Evolutionary conservation across 2,888 invertebrate species (phyloP).

Genomic region (Drosophila vallismaia): DNA sequence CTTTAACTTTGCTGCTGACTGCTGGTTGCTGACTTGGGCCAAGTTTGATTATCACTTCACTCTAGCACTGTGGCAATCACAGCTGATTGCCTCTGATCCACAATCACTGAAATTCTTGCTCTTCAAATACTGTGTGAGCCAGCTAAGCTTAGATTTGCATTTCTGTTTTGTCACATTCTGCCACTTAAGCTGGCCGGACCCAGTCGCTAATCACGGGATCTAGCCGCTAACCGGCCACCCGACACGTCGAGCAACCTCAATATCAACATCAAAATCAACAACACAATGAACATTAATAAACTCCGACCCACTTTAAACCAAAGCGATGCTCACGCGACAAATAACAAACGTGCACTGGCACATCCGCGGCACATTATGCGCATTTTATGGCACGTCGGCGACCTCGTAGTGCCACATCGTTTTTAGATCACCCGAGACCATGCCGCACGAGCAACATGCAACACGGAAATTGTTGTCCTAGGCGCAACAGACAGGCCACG

Average conservation of each 20-base stretch:
- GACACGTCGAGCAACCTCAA: slow-evolving; percentile 6
- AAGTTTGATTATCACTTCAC: slow-evolving; percentile 64
- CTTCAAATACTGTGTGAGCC: neutral
- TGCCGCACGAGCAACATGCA: slow-evolving; percentile 57
- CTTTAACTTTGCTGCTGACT: slow-evolving; percentile 9
- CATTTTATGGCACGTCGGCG: slow-evolving; percentile 78
- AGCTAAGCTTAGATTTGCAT: neutral
- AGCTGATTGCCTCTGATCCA: slow-evolving; percentile 29
- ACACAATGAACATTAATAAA: slow-evolving; percentile 9
- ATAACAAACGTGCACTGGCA: slow-evolving; percentile 82
- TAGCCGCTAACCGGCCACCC: slow-evolving; percentile 28
- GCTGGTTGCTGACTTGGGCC: slow-evolving; percentile 9
- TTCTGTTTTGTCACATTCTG: slow-evolving; percentile 1
- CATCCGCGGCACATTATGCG: slow-evolving; percentile 79
- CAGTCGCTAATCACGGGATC: slow-evolving; percentile 21
- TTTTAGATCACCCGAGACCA: slow-evolving; percentile 69
- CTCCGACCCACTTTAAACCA: slow-evolving; percentile 6
- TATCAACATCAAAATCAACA: slow-evolving; percentile 16
- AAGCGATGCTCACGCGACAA: slow-evolving; percentile 73
- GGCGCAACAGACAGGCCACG: slow-evolving; percentile 72
- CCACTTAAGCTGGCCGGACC: slow-evolving; percentile 14
- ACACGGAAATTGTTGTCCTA: slow-evolving; percentile 81
- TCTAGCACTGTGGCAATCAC: slow-evolving; percentile 32
- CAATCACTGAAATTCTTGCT: slow-evolving; percentile 2
- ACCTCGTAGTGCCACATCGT: slow-evolving; percentile 51